Evolutionary conservation across 64 coral and sea anemone species (phyloP), one percentile per base, ranked within the genome.

Genomic region (Montipora cactus): DNA sequence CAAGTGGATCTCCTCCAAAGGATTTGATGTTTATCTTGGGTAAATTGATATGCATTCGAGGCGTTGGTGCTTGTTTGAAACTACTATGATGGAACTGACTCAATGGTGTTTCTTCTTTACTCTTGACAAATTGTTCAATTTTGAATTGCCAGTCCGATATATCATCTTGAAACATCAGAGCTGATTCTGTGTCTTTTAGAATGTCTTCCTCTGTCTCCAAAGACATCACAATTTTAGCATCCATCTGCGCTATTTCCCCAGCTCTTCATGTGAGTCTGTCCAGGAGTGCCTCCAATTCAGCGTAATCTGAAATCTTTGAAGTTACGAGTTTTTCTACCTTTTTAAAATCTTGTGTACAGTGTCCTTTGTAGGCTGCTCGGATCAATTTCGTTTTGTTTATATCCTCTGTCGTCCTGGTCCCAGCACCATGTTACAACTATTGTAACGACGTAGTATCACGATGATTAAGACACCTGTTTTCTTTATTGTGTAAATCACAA

Each of bases 81-180:
- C 80, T 92, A 92, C 62, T 92, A 57, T 74, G 20, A 92, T 92
- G 69, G 80, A 74, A 74, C 49, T 73, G 83, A 50, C 80, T 92
- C 52, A 84, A 79, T 71, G 80, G 80, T 45, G 48, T 74, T 87
- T 87, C 66, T 75, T 81, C 9, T 76, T 44, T 77, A 20, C 64
- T 76, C 80, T 92, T 47, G 49, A 84, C 46, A 67, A 84, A 84
- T 59, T 7, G 77, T 79, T 21, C 53, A 19, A 79, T 79, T 79
- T 77, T 89, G 49, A 78, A 59, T 59, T 75, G 89, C 73, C 66
- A 83, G 21, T 83, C 81, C 5, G 93, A 94, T 23, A 94, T 74
- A 44, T 94, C 92, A n/a, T n/a, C n/a, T 89, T 94, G 86, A 55
- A 83, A 88, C 67, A 67, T 61, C 23, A 89, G 67, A 25, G 87